These are phyloP conservation scores for Hippopotamyrus pictus DNA, from an alignment of 2,797 vertebrate species.

Conservation along the genomic window DNA sequence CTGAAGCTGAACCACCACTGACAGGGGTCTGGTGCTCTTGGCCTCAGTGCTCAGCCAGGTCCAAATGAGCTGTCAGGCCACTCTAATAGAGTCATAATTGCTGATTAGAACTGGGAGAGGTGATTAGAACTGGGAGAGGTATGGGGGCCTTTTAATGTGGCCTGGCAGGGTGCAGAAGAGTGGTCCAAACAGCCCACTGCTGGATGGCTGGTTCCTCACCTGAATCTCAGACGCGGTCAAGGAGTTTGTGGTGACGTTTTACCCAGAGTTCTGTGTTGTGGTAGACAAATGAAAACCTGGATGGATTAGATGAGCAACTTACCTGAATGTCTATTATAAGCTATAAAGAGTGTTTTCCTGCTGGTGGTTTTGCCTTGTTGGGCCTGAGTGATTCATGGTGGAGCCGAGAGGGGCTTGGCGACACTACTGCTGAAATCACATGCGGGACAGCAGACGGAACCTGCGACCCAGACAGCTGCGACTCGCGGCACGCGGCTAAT, in stretches of 20 bases:
- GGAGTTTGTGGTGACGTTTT: not conserved
- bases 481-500: not conserved
- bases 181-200: constrained; percentile 20
- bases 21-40: constrained; percentile 76
- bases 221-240: not conserved
- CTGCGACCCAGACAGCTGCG: not conserved
- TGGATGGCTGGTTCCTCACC: not conserved
- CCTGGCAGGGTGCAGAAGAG: constrained; percentile 41
- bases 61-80: constrained; percentile 91
- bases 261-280: not conserved
- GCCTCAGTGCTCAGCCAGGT: constrained; percentile 67
- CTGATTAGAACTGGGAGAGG: constrained; percentile 87
- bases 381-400: not conserved
- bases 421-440: not conserved
- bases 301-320: not conserved
- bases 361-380: not conserved
- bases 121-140: constrained; percentile 85
- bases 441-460: not conserved
- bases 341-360: not conserved
- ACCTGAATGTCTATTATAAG: not conserved
- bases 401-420: no score
- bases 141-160: constrained; percentile 77
- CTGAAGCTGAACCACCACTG: constrained; percentile 71
- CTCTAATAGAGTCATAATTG: constrained; percentile 99
- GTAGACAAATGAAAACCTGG: not conserved